A percentile compares a stretch with the other conserved stretches of the same genome.
These are phyloP conservation scores for Chrysemys picta DNA, from an alignment of 2,113 vertebrate genomes.

Conservation along the genomic window DNA sequence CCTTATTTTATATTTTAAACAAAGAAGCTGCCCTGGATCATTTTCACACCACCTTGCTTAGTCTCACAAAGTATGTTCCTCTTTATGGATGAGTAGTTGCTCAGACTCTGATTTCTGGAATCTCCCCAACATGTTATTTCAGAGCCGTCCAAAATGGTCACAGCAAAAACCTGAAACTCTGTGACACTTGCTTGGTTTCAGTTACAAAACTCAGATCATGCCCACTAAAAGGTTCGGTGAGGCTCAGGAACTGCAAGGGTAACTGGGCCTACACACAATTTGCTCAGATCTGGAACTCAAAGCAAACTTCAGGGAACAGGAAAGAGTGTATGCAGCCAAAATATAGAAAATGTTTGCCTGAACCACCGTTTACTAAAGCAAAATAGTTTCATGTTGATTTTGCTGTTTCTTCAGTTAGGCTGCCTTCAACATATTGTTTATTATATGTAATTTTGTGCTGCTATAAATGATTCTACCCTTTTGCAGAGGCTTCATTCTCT, in stretches of 20 bases:
- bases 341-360: background rate
- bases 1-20: conserved; percentile 67
- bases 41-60: conserved; percentile 31
- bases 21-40: conserved; percentile 38
- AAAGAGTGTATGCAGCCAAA: background rate
- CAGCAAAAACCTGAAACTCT: background rate
- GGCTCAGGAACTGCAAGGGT: background rate
- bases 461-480: background rate
- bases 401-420: conserved; percentile 44
- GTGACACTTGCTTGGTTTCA: conserved; percentile 28
- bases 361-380: conserved; percentile 15
- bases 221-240: background rate
- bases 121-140: conserved; percentile 21
- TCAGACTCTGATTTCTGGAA: conserved; percentile 48
- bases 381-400: background rate
- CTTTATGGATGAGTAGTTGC: conserved; percentile 34
- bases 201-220: background rate
- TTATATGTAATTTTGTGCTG: background rate
- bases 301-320: background rate
- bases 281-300: conserved; percentile 13
- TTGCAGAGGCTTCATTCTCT: background rate
- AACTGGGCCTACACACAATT: background rate
- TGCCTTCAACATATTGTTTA: background rate
- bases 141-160: background rate
- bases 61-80: conserved; percentile 33